Evolutionary conservation across 1,140 invertebrate genomes (phyloP).

Genomic region (Drosophila baimaii): DNA sequence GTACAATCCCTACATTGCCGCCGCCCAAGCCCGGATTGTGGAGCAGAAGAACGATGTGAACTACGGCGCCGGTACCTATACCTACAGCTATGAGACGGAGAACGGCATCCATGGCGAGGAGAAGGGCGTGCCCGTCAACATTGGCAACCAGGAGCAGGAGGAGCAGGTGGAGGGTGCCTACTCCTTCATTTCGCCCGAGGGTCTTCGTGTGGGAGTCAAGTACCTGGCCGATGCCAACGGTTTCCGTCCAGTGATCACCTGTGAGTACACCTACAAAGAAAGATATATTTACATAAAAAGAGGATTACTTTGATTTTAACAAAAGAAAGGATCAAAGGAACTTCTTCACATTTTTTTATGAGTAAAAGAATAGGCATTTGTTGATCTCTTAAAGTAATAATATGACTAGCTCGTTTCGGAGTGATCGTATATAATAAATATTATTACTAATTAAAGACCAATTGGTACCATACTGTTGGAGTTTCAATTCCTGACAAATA

Average conservation of each 20-base stretch:
- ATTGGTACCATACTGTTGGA: too few species aligned
- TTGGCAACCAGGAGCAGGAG: constrained; percentile 71
- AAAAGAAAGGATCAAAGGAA: background rate
- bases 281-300: background rate
- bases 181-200: constrained; percentile 74
- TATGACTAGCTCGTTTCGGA: too few species aligned
- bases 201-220: constrained; percentile 71
- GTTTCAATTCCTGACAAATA: background rate
- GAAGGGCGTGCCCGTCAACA: constrained; percentile 83
- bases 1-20: constrained; percentile 73
- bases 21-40: constrained; percentile 62
- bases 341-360: background rate
- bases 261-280: constrained; percentile 41
- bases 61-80: constrained; percentile 57
- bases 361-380: too few species aligned
- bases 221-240: constrained; percentile 79
- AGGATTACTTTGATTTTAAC: too few species aligned
- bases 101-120: constrained; percentile 86
- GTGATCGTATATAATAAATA: too few species aligned
- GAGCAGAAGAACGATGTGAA: constrained; percentile 57
- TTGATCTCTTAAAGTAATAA: too few species aligned
- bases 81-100: constrained; percentile 85
- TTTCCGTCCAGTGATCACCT: constrained; percentile 74
- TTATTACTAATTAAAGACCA: too few species aligned
- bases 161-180: constrained; percentile 76